phyloP scores from a whole-genome alignment of 2,797 vertebrate species.

The Rhinogobio ventralis region DNA sequence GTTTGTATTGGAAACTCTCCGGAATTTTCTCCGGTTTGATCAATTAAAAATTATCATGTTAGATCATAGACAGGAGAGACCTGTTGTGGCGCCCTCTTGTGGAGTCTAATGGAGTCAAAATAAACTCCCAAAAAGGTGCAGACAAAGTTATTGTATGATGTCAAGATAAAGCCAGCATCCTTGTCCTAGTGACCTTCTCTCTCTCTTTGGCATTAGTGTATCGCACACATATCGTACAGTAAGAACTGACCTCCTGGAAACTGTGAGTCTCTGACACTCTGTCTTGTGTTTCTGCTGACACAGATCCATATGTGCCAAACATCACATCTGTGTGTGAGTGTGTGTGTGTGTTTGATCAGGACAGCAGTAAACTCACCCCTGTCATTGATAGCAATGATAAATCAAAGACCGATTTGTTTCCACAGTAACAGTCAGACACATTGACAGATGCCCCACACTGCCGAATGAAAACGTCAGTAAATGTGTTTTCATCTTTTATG shows the following conservation, averaged over 20 bases:
- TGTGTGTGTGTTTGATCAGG: constrained; percentile 12
- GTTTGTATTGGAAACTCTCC: background rate
- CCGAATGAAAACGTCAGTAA: background rate
- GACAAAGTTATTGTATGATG: background rate
- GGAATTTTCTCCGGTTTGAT: background rate
- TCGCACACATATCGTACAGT: background rate
- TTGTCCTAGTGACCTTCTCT: background rate
- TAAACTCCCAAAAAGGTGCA: background rate
- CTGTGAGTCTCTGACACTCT: constrained; percentile 6
- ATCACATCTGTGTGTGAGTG: background rate
- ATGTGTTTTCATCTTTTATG: too few relatives aligned
- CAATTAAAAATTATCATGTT: background rate
- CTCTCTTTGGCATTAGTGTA: constrained; percentile 8
- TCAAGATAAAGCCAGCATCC: background rate
- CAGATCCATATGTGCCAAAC: constrained; percentile 7
- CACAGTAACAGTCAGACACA: constrained; percentile 26
- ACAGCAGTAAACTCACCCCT: constrained; percentile 17
- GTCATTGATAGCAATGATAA: constrained; percentile 34
- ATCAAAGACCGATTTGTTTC: constrained; percentile 33
- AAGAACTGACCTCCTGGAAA: constrained; percentile 16
- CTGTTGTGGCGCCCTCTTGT: constrained; percentile 17
- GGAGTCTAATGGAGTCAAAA: constrained; percentile 1
- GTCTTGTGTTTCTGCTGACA: constrained; percentile 34
- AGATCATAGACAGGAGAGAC: background rate
- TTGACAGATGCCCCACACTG: constrained; percentile 36